Conservation (phyloP, 2,888 invertebrate genomes). For the Lasius platythorax region DNA sequence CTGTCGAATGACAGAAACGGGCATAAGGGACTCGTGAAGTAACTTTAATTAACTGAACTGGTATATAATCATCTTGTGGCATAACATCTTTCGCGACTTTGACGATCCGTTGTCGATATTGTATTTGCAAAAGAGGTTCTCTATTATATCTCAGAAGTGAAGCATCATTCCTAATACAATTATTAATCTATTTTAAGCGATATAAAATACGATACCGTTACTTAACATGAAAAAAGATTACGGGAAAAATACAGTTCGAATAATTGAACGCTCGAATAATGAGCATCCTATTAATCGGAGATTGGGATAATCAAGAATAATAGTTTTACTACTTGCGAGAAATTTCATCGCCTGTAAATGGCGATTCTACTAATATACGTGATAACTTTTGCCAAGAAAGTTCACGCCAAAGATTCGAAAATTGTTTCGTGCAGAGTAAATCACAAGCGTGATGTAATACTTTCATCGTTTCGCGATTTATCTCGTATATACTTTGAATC, state of each 20-base stretch:
- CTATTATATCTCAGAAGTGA: not conserved
- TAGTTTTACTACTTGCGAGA: not conserved
- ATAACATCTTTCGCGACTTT: not conserved
- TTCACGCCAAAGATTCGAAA: constrained; percentile 1
- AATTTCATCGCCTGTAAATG: not conserved
- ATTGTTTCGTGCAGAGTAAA: not conserved
- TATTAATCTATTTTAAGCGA: not conserved
- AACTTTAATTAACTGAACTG: constrained; percentile 18
- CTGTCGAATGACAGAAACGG: not conserved
- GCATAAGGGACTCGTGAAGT: not conserved
- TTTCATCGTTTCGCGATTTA: constrained; percentile 35
- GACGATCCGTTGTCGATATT: not conserved
- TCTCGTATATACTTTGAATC: constrained; percentile 16
- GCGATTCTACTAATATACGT: not conserved
- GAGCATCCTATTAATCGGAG: not conserved
- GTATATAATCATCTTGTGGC: not conserved
- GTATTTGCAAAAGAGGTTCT: not conserved
- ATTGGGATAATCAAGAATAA: constrained; percentile 4
- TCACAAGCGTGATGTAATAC: not conserved
- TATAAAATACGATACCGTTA: not conserved
- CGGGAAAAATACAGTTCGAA: not conserved
- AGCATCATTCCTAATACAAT: not conserved
- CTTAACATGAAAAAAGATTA: not conserved
- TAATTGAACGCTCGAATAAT: constrained; percentile 14
- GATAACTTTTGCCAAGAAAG: not conserved